phyloP scores from a whole-genome alignment of 2,888 invertebrate genomes.

The Diaprepes abbreviatus region DNA sequence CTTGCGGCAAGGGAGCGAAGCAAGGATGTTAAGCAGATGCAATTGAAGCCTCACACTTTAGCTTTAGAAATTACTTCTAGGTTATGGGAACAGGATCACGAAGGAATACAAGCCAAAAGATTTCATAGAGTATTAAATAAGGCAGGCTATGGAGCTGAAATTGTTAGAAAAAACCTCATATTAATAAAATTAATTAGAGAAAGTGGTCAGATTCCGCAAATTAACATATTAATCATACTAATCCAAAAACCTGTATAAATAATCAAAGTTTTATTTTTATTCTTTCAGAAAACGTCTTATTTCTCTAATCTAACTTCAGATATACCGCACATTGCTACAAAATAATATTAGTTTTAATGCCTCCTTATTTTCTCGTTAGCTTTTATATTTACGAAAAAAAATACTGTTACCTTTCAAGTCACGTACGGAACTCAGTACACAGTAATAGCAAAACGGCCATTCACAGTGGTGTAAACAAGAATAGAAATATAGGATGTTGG shows the following conservation, averaged over 20 bases:
- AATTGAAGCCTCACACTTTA: too few species aligned
- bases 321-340: background rate
- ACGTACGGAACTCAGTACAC: slow-evolving; percentile 11
- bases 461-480: slow-evolving; percentile 19
- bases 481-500: slow-evolving; percentile 19
- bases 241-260: too few species aligned
- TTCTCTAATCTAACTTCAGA: background rate
- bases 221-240: too few species aligned
- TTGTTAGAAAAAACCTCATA: background rate
- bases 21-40: too few species aligned
- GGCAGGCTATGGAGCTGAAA: too few species aligned
- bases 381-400: background rate
- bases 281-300: background rate
- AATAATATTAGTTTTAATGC: slow-evolving; percentile 6
- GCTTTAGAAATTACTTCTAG: too few species aligned
- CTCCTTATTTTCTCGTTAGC: slow-evolving; percentile 1
- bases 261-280: background rate
- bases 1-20: too few species aligned
- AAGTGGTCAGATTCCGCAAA: too few species aligned
- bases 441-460: slow-evolving; percentile 16
- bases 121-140: too few species aligned
- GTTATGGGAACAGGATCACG: too few species aligned
- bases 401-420: background rate
- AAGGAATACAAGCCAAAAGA: too few species aligned
- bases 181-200: background rate